Evolutionary conservation across 2,888 invertebrate genomes (phyloP), one percentile per base, ranked within the genome.

Genomic region (Tinea pellionella): DNA sequence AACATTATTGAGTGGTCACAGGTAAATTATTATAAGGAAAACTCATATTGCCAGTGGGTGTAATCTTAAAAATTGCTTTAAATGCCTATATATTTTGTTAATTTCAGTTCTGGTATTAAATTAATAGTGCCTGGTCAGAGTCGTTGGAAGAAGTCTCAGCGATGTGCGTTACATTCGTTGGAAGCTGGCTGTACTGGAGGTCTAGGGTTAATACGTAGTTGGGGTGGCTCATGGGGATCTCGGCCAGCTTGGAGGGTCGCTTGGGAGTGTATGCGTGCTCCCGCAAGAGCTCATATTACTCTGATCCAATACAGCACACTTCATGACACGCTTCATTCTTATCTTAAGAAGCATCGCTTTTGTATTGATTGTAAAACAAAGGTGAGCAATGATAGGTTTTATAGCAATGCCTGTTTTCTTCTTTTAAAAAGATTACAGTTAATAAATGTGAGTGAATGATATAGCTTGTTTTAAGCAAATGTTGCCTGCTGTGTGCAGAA

Each of bases 361-460:
- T 97, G 97, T 74, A 92, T 93, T 1, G 97, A 97, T 74, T 97
- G 97, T 75, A 93, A 96, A 67, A 94, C 96, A 64, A 97, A 97
- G 89, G 96, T 97, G 63, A 77, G 76, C 24, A 24, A 24, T 24
- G n/a, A n/a, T n/a, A n/a, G 37, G 18, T 57, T 15, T 47, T 7
- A 13, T n/a, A n/a, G n/a, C n/a, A n/a, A n/a, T n/a, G n/a, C n/a
- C n/a, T n/a, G 12, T 37, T 12, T 12, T 12, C 41, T 11, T 11
- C 41, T 37, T 8, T 37, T 12, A 8, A 37, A 12, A 8, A 8
- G 41, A 12, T 11, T 37, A 37, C n/a, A n/a, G n/a, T n/a, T n/a
- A n/a, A n/a, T n/a, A n/a, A n/a, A n/a, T n/a, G n/a, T n/a, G n/a
- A n/a, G n/a, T n/a, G n/a, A n/a, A n/a, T n/a, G n/a, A n/a, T n/a